phyloP scores from a whole-genome alignment of 2,797 vertebrate genomes.

The Eleutherodactylus coqui region DNA sequence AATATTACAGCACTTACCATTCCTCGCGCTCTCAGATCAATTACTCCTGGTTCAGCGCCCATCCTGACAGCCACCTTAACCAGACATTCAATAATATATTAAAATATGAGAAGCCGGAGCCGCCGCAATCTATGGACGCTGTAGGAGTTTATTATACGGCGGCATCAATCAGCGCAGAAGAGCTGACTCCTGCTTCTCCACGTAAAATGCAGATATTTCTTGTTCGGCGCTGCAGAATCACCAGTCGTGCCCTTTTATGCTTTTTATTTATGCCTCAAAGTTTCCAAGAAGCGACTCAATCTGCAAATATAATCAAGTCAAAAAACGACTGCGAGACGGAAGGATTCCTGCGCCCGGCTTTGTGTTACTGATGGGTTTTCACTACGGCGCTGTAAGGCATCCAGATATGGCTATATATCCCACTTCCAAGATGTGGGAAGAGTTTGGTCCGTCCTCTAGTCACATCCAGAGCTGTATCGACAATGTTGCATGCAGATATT shows the following conservation, averaged over 20 bases:
- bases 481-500: neutral
- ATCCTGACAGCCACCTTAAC: conserved; percentile 31
- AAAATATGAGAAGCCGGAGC: conserved; percentile 25
- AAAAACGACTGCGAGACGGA: neutral
- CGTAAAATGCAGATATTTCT: conserved; percentile 31
- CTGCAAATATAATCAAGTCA: conserved; percentile 37
- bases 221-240: neutral
- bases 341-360: neutral
- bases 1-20: conserved; percentile 26
- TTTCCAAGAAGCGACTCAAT: conserved; percentile 2
- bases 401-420: neutral
- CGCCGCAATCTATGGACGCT: neutral
- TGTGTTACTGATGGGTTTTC: neutral
- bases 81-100: conserved; percentile 26
- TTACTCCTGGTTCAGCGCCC: conserved; percentile 2
- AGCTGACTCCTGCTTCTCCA: neutral
- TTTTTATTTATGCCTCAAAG: conserved; percentile 12
- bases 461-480: neutral
- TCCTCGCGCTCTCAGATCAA: neutral
- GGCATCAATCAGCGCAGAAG: conserved; percentile 32
- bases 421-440: neutral
- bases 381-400: neutral
- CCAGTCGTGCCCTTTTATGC: neutral
- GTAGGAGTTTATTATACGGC: conserved; percentile 30
- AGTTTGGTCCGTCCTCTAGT: neutral